phyloP scores from a whole-genome alignment of 2,113 vertebrate species.

The Uropsilus gracilis region DNA sequence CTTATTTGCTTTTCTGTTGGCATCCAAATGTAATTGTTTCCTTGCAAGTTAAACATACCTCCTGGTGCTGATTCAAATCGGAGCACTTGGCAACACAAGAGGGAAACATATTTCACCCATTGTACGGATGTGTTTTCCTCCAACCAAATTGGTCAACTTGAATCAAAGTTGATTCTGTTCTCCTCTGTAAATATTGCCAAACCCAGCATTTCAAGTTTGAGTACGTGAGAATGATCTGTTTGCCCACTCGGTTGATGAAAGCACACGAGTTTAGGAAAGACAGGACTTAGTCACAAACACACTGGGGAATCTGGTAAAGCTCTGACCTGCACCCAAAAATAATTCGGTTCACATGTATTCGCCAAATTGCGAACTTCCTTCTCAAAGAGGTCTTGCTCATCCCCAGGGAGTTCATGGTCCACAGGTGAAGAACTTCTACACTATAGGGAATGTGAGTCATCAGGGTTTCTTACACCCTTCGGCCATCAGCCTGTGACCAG shows the following conservation, averaged over 20 bases:
- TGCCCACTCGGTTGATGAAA: neutral
- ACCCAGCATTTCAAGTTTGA: neutral
- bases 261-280: neutral
- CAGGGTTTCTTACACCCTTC: too few species aligned
- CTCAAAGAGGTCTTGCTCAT: neutral
- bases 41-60: constrained; percentile 35
- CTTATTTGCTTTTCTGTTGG: constrained; percentile 71
- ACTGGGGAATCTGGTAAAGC: neutral
- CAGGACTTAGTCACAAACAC: neutral
- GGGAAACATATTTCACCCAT: neutral
- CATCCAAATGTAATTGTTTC: constrained; percentile 67
- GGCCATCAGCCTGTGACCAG: too few species aligned
- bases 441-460: too few species aligned
- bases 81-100: constrained; percentile 41
- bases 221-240: constrained; percentile 11
- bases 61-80: constrained; percentile 54
- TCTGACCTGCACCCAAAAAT: neutral
- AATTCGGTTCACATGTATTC: neutral
- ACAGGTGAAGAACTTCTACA: neutral
- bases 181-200: constrained; percentile 19
- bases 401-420: neutral
- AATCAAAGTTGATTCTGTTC: constrained; percentile 44
- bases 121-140: constrained; percentile 50
- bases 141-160: constrained; percentile 26
- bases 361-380: neutral